Base-by-base conservation (phyloP, 2,888 invertebrate genomes). In the Tetropium fuscum region DNA sequence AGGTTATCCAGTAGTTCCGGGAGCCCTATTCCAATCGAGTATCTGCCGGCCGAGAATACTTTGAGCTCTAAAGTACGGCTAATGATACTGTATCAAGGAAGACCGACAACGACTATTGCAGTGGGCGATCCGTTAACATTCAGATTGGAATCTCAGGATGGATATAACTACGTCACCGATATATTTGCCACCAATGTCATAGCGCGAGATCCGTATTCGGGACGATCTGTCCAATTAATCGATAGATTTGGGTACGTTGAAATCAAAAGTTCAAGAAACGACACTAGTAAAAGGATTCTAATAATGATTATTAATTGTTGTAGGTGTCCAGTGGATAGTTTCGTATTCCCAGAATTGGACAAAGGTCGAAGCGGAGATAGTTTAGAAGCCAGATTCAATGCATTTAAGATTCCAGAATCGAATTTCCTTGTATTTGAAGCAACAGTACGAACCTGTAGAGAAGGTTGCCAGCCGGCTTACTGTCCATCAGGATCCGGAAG, bases 111-210 rank as follows among this genome's bases (percentile, higher is more conserved):
- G 0, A 95, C 95, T 1, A 95, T 96, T 40, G 95, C 95, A 4
- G 95, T 96, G 1, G 95, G 95, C 0, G 95, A 96, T 81, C 95
- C 95, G 0, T 79, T 96, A 5, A 95, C 95, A 5, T 95, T 96
- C 84, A 87, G 93, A 62, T 81, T 96, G 44, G 95, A 95, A 82
- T 90, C 95, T 0, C 92, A 94, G 80, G 94, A 94, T 73, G 94
- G 95, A 62, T 93, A 93, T 73, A 94, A 92, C 76, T 94, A 94
- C 71, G 90, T 90, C 0, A 91, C 91, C 0, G 95, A 96, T 74
- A 95, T 96, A 67, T 96, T 96, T 77, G 95, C 95, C 0, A 95
- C 94, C 0, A 95, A 95, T 80, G 95, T 96, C 1, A 91, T 95
- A 7, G 95, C 95, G 0, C 87, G 95, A 74, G 95, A 96, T 85